A percentile compares a stretch with the other conserved stretches of the same genome.
These are phyloP conservation scores for Mellilla xanthometata DNA, from an alignment of 2,888 invertebrate genomes.

Conservation along the genomic window DNA sequence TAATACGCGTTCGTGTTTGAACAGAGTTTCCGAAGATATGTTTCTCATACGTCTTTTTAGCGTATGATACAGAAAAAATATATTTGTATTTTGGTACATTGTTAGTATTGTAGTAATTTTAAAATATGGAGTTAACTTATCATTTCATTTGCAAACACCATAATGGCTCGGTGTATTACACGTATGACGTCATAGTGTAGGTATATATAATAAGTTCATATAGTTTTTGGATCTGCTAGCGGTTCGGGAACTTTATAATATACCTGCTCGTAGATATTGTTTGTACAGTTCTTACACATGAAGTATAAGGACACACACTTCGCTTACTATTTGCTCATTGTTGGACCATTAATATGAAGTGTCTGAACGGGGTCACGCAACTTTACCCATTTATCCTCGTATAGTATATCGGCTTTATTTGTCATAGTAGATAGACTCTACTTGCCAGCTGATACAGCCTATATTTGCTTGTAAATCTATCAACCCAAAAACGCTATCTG, in stretches of 20 bases:
- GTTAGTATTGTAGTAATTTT: no score
- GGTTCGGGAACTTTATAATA: conserved; percentile 15
- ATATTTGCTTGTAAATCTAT: no score
- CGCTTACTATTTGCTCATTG: conserved; percentile 8
- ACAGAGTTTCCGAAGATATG: conserved; percentile 31
- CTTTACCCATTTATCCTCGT: conserved; percentile 9
- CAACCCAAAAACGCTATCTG: no score
- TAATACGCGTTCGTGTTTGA: neutral
- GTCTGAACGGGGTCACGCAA: conserved; percentile 20
- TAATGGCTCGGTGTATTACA: no score
- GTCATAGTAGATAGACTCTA: no score
- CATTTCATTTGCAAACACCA: no score
- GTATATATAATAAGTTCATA: no score
- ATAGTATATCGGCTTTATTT: neutral
- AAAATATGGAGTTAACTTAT: no score
- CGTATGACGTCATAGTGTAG: no score
- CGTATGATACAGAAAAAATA: conserved; percentile 15
- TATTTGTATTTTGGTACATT: no score
- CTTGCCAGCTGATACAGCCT: no score
- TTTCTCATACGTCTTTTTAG: conserved; percentile 31
- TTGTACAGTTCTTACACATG: conserved; percentile 4
- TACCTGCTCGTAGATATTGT: no score
- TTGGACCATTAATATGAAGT: conserved; percentile 17
- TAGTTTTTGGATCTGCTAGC: neutral
- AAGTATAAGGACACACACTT: conserved; percentile 3